phyloP scores from a whole-genome alignment of 2,113 vertebrate species.

The Tragelaphus scriptus region DNA sequence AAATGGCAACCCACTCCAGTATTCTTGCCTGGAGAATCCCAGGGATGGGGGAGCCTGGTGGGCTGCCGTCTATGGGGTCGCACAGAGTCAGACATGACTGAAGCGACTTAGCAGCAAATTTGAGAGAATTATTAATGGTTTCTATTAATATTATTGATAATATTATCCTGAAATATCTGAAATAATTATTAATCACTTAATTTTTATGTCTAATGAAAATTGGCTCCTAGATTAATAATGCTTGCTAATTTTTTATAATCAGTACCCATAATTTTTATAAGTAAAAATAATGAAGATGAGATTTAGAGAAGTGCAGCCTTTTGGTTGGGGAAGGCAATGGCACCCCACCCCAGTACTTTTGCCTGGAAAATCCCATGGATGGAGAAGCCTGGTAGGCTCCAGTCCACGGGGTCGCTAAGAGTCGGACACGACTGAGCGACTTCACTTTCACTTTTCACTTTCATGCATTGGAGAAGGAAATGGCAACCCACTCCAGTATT shows the following conservation, averaged over 20 bases:
- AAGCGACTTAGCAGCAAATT: too few species aligned
- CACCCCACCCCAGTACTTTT: too few species aligned
- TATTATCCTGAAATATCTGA: neutral
- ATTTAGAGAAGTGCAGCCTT: neutral
- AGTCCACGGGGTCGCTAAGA: too few species aligned
- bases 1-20: too few species aligned
- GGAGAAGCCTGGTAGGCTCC: too few species aligned
- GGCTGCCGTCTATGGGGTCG: too few species aligned
- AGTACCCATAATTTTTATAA: neutral
- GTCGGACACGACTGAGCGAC: too few species aligned
- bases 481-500: neutral
- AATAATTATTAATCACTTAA: neutral
- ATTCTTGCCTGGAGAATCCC: too few species aligned
- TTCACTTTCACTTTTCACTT: too few species aligned
- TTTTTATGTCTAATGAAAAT: neutral
- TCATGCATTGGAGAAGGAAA: neutral
- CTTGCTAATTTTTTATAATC: neutral
- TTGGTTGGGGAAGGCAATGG: neutral
- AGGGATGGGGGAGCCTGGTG: too few species aligned
- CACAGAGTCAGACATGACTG: too few species aligned
- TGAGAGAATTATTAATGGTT: too few species aligned
- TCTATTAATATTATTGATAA: neutral
- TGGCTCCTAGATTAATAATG: neutral
- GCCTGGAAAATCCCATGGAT: neutral
- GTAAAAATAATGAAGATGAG: neutral